Evolutionary conservation across 2,797 vertebrate genomes (phyloP), one percentile per base, ranked within the genome.

Genomic region (Furcifer pardalis): DNA sequence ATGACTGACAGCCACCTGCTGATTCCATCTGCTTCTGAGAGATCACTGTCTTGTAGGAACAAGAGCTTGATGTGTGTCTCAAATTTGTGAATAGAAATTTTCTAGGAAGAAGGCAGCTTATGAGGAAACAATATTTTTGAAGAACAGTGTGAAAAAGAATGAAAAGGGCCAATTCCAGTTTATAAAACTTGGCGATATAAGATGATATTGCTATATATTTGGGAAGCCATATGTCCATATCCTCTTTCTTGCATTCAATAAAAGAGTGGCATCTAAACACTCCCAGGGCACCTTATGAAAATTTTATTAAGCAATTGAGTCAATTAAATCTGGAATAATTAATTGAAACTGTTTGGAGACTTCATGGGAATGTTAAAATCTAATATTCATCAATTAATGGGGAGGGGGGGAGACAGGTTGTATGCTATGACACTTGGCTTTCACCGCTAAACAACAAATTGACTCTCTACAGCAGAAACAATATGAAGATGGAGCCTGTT

Each of bases 61-160:
- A 81, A 71, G 79, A 78, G 60, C 76, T 85, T 81, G 65, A 65
- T 88, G 79, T 79, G 81, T 75, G 83, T 80, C 90, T 74, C 84
- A 59, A 77, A 87, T 86, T 87, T 89, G 88, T 7, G 82, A 42
- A 30, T 77, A 40, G 80, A 84, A 69, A 23, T 42, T 77, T 83
- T 88, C 72, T 74, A 21, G 52, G 81, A 87, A 79, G 82, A 27
- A 81, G 84, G 7, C 91, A 87, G 71, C 25, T 69, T 86, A 56
- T 12, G 32, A 5, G 42, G 86, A 79, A 56, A 32, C 40, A 63
- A 27, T 30, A n/a, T 75, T 17, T 7, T 71, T 19, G 35, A 79
- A 80, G 42, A 90, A 66, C 46, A 75, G 66, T 84, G 81, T 89
- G 81, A 90, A 90, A 92, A 92, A 49, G 89, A 93, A 89, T 86